Evolutionary conservation across 2,888 invertebrate genomes (phyloP).

Genomic region (Volucella zonaria): DNA sequence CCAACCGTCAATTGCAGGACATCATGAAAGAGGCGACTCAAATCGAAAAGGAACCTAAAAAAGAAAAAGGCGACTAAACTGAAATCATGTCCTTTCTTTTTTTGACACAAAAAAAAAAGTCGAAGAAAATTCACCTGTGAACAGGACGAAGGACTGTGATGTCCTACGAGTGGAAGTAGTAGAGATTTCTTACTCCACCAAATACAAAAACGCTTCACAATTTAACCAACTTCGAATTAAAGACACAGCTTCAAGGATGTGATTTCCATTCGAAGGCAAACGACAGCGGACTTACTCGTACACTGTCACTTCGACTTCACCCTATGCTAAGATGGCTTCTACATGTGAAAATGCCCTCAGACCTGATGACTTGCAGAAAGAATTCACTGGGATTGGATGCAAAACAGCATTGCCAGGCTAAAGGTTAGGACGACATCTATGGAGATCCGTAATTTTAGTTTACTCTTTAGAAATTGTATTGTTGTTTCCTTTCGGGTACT

Average conservation of each 20-base stretch:
- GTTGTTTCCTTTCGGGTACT: too few species aligned
- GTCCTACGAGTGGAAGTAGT: background rate
- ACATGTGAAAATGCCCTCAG: conserved; percentile 45
- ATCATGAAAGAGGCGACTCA: conserved; percentile 26
- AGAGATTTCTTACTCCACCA: conserved; percentile 16
- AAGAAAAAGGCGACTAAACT: background rate
- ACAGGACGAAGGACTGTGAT: background rate
- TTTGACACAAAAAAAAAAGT: background rate
- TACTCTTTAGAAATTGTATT: too few species aligned
- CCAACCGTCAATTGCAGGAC: conserved; percentile 40
- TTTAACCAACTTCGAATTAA: conserved; percentile 57
- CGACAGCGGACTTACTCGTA: conserved; percentile 46
- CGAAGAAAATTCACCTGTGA: conserved; percentile 60
- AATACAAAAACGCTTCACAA: conserved; percentile 28
- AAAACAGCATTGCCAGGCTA: too few species aligned
- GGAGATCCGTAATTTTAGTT: too few species aligned
- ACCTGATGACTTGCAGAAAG: conserved; percentile 53
- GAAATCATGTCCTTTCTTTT: background rate
- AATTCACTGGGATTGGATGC: conserved; percentile 14
- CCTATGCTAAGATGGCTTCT: conserved; percentile 52
- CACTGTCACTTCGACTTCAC: background rate
- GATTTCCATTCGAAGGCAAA: conserved; percentile 57
- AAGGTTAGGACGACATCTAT: too few species aligned
- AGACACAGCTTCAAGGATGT: conserved; percentile 63
- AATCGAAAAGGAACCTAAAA: conserved; percentile 46